Conservation (phyloP, 1,140 invertebrate species). For the Vanessa atalanta region DNA sequence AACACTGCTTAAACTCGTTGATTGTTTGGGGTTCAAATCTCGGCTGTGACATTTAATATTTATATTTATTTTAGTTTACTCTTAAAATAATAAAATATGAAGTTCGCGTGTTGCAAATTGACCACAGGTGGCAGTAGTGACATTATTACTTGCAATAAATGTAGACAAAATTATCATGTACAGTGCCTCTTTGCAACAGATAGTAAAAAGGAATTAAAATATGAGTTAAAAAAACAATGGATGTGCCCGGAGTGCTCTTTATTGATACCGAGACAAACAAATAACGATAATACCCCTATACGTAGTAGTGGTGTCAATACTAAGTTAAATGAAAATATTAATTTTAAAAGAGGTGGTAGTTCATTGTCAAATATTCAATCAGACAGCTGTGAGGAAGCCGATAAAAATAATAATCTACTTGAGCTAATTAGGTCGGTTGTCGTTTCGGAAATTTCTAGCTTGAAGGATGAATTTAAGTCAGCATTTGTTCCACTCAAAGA, state of each 20-base stretch:
- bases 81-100: not conserved
- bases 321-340: not conserved
- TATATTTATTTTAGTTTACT: too few species aligned
- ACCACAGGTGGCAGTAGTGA: not conserved
- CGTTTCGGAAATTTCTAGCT: not conserved
- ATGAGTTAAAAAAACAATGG: not conserved
- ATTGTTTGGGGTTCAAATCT: too few species aligned
- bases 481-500: not conserved
- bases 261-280: not conserved
- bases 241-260: not conserved
- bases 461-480: slow-evolving; percentile 1
- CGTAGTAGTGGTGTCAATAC: not conserved
- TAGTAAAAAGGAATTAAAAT: not conserved
- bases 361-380: not conserved
- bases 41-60: not conserved
- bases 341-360: not conserved
- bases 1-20: too few species aligned
- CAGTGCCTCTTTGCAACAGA: not conserved
- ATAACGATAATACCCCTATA: not conserved
- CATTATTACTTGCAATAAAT: not conserved
- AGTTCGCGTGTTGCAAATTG: too few species aligned
- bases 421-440: not conserved
- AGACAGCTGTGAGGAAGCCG: too few species aligned
- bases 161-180: not conserved
- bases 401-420: not conserved